These are phyloP conservation scores for Pitangus sulphuratus DNA, from an alignment of 2,797 vertebrate genomes.

Conservation along the genomic window DNA sequence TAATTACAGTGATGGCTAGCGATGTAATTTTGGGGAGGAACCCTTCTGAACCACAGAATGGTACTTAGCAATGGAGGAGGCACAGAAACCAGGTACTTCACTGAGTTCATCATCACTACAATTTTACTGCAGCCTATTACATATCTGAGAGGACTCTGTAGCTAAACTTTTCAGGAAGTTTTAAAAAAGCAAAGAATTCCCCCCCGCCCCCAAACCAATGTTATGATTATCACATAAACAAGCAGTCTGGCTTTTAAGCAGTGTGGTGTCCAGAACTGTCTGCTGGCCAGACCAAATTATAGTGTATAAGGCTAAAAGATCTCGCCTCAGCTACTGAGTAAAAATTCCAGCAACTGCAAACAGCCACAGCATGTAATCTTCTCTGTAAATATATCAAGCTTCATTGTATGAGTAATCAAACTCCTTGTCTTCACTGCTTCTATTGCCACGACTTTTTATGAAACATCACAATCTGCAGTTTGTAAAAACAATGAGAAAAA, in stretches of 20 bases:
- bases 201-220: fast-evolving
- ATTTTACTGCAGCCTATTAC: neutral
- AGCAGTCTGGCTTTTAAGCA: neutral
- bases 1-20: neutral
- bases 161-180: neutral
- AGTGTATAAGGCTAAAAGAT: neutral
- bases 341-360: neutral
- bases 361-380: neutral
- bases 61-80: neutral
- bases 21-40: neutral
- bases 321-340: neutral
- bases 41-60: neutral
- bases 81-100: neutral
- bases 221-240: neutral
- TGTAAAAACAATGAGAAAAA: neutral
- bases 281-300: neutral
- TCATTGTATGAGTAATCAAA: neutral
- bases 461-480: neutral
- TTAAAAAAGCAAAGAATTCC: neutral
- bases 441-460: neutral
- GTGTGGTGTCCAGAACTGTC: neutral
- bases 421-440: neutral
- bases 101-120: neutral
- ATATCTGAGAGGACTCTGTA: neutral
- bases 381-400: neutral